Base-by-base conservation (phyloP, 2,113 vertebrate genomes). In the Aythya baeri region DNA sequence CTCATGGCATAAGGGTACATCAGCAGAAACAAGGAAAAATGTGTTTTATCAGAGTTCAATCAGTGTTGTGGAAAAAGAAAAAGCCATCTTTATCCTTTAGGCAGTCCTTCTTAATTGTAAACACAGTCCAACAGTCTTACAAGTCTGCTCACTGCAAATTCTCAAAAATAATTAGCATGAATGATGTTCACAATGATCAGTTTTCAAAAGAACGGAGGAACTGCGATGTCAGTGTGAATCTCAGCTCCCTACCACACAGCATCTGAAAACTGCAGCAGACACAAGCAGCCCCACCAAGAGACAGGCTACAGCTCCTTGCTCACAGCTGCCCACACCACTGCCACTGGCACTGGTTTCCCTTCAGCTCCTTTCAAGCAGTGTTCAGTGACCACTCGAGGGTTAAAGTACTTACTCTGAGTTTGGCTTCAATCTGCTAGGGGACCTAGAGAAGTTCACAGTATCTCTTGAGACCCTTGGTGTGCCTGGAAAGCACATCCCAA, bases 1-100 rank as follows among this genome's bases (percentile, higher is more conserved):
- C 94, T 93, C 90, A 84, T 49, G 94, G 90, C 58, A 94, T 92
- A 95, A 96, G 66, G 76, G 58, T 93, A 91, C 83, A 92, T 85
- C 9, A 7, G 75, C 86, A 96, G 72, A 95, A 96, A 88, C 57
- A 80, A 79, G 65, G 25, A 57, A 94, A 93, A 83, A 70, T 65
- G 61, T 86, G 83, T 71, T 86, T 50, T 84, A 91, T 96, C 78
- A 92, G 54, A 95, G 74, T 93, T 96, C 61, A 89, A 6, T 88
- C 83, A 17, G 1, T 89, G 86, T 79, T 91, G 61, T 75, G 66
- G 41, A 74, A 96, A 94, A 94, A 67, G 62, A 86, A 96, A 94
- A 74, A 78, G 22, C 16, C 81, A 54, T 78, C 77, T 93, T 59
- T 63, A 83, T 50, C 67, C 65, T 83, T 95, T 72, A 91, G 83